Base-by-base conservation (phyloP, 2,113 vertebrate species). In the Probosciger aterrimus region DNA sequence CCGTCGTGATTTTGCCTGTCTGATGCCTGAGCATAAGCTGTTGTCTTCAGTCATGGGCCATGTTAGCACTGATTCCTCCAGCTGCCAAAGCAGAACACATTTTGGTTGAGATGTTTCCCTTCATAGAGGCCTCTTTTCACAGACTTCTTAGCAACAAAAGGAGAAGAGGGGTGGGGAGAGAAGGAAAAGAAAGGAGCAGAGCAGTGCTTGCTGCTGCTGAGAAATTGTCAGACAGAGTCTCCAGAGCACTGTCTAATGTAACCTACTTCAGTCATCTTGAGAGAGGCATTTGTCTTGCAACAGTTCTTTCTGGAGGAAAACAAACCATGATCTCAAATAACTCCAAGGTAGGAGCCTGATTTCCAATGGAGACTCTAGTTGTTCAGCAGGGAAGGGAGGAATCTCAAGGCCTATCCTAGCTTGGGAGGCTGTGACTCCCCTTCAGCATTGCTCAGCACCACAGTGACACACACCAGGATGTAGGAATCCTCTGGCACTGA, bases 271-370 rank as follows among this genome's bases (percentile, higher is more conserved):
- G 3, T 87, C 25, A 15, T 12, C 30, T 95, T 83, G 62, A 86
- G 71, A 90, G 91, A 96, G 82, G 75, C 77, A 35, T 97, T 96
- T 96, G 91, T 97, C 96, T 97, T 93, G 77, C 85, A 96, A 77
- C 88, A 95, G 94, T 82, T 97, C 92, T 73, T 92, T 92, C 70
- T 96, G 95, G 96, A 96, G 91, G 80, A 95, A 97, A 97, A 96
- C 83, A 87, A 96, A 87, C 73, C 37, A 23, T 89, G 96, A 93
- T 96, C 93, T 94, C 74, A 22, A 96, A 94, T 77, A 96, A 82
- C 93, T 96, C 27, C 50, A 92, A 91, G 92, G 78, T 30, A 85
- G 52, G 71, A 95, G 65, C 52, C 57, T 86, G 92, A 85, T 93
- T 62, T n/a, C 79, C 20, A 37, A 10, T 31, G 64, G 87, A 90